A percentile compares a stretch with the other conserved stretches of the same genome.
Evolutionary conservation across 2,113 vertebrate genomes (phyloP).

Genomic region (Urocynchramus pylzowi): DNA sequence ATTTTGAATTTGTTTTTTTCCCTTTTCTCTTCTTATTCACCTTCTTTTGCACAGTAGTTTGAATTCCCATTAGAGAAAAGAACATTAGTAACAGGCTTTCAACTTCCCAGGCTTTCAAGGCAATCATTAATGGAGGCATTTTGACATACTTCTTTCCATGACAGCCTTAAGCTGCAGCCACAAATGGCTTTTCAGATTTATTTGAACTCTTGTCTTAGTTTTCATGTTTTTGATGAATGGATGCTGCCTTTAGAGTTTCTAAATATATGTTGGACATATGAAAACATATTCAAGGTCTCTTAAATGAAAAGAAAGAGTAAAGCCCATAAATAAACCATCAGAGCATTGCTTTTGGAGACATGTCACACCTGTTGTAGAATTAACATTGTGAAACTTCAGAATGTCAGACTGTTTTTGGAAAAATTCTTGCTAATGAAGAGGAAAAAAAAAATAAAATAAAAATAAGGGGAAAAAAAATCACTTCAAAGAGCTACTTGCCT

Average conservation of each 20-base stretch:
- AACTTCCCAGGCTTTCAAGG: conserved; percentile 28
- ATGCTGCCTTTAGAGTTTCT: conserved; percentile 49
- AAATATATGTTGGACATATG: background rate
- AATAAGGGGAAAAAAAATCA: background rate
- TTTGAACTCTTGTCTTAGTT: conserved; percentile 51
- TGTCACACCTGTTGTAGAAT: conserved; percentile 40
- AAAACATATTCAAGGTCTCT: conserved; percentile 52
- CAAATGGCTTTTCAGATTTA: conserved; percentile 46
- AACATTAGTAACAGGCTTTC: conserved; percentile 56
- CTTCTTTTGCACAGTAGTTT: conserved; percentile 15
- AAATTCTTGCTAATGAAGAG: conserved; percentile 27
- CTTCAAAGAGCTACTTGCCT: conserved; percentile 65
- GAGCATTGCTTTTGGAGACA: background rate
- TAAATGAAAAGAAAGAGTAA: conserved; percentile 5
- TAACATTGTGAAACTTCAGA: conserved; percentile 18
- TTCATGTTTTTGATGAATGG: conserved; percentile 59
- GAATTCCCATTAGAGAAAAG: conserved; percentile 52
- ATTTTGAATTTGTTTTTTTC: background rate
- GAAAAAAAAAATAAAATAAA: background rate
- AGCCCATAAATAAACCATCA: conserved; percentile 48
- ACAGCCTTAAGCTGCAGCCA: conserved; percentile 55
- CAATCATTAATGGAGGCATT: conserved; percentile 61
- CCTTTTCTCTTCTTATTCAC: background rate
- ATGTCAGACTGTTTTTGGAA: conserved; percentile 31
- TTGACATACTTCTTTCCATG: conserved; percentile 23